Evolutionary conservation across 2,888 invertebrate genomes (phyloP).

Genomic region (Myopa testacea): DNA sequence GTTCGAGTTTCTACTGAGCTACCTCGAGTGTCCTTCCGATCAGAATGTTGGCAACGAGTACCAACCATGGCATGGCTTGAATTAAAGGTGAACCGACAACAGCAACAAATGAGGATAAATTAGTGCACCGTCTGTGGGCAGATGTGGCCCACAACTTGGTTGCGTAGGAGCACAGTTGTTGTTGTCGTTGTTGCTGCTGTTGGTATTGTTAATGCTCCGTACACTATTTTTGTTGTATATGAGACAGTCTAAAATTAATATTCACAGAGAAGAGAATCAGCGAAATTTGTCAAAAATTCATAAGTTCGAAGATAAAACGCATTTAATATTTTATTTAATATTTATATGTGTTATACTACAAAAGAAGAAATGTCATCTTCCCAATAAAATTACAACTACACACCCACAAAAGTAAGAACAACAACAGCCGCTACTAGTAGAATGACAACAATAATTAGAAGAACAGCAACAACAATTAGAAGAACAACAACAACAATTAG

Average conservation of each 20-base stretch:
- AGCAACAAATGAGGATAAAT: constrained; percentile 25
- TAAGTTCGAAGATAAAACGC: neutral
- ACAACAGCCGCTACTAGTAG: neutral
- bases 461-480: too few relatives aligned
- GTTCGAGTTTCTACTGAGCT: neutral
- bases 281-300: neutral
- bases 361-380: constrained; percentile 24
- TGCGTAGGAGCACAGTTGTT: neutral
- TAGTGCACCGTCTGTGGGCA: constrained; percentile 21
- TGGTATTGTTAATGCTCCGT: neutral
- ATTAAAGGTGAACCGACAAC: constrained; percentile 23
- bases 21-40: neutral
- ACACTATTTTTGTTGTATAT: neutral
- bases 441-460: neutral
- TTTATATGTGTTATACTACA: too few relatives aligned
- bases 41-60: neutral
- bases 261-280: neutral
- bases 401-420: constrained; percentile 3
- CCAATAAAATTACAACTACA: constrained; percentile 21
- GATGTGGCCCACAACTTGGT: constrained; percentile 1
- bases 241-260: neutral
- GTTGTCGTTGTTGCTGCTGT: neutral
- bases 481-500: neutral
- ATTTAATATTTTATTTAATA: too few relatives aligned
- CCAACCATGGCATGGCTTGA: neutral